Conservation (phyloP, 2,113 vertebrate species). For the Sinocyclocheilus anophthalmus region DNA sequence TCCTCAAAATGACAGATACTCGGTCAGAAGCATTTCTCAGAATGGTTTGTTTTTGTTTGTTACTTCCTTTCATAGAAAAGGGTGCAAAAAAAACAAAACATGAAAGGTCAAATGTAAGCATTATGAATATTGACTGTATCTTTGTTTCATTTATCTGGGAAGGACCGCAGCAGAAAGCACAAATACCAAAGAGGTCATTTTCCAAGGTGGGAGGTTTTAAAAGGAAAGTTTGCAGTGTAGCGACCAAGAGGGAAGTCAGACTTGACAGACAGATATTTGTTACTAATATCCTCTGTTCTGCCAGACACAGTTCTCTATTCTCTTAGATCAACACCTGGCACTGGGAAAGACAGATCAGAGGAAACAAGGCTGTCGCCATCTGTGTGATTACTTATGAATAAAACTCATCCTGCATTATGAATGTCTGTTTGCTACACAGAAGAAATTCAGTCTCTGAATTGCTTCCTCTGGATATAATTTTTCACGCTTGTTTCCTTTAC, state of each 20-base stretch:
- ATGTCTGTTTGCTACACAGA: slow-evolving; percentile 9
- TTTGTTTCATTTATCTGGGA: slow-evolving; percentile 13
- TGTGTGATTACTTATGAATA: slow-evolving; percentile 29
- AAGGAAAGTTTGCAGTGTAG: slow-evolving; percentile 32
- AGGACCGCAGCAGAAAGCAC: not conserved
- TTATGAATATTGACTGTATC: slow-evolving; percentile 15
- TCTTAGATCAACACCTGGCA: slow-evolving; percentile 42
- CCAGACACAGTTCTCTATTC: not conserved
- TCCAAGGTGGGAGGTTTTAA: not conserved
- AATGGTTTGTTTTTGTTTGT: slow-evolving; percentile 37
- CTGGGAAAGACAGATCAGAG: slow-evolving; percentile 4
- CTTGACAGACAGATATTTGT: slow-evolving; percentile 20
- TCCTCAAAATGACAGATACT: slow-evolving; percentile 44
- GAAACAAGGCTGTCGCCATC: slow-evolving; percentile 16
- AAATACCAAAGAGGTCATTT: slow-evolving; percentile 15
- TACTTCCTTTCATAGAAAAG: slow-evolving; percentile 13
- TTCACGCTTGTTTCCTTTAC: not conserved
- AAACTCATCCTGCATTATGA: slow-evolving; percentile 24
- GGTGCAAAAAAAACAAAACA: not conserved
- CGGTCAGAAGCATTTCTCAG: slow-evolving; percentile 48
- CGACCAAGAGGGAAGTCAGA: slow-evolving; percentile 23
- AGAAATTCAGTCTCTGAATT: slow-evolving; percentile 1
- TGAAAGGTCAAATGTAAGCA: slow-evolving; percentile 28
- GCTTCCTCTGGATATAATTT: not conserved
- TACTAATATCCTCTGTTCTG: slow-evolving; percentile 21